Base-by-base conservation (phyloP, 1,140 invertebrate species). In the Mercenaria mercenaria region DNA sequence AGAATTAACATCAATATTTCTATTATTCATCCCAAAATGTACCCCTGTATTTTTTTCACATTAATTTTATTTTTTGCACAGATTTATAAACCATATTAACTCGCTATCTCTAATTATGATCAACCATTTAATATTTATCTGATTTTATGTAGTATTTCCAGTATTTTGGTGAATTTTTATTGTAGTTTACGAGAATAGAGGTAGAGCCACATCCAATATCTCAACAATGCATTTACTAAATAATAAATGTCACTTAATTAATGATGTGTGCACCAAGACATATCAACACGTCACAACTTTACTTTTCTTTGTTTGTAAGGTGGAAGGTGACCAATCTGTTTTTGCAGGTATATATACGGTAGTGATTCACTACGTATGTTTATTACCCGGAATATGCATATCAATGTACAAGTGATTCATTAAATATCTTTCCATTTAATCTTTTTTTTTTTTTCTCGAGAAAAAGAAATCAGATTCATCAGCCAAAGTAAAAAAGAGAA, bases 41-140 rank as follows among this genome's bases (percentile, higher is more conserved):
- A 72, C 67, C 67, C 67, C 67, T 23, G 1, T 79, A 37, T 50
- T 76, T 76, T 41, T 76, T 76, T 3, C 20, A 76, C 41, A 76
- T 50, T n/a, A 79, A 52, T 56, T 77, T n/a, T n/a, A 79, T 59
- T 34, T 79, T 47, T 77, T 77, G n/a, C 20, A 56, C 10, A 52
- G 76, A 56, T 79, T 79, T 52, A 79, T 79, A 79, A 79, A 79
- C 76, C 76, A 52, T 79, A 56, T 23, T 37, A 15, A 79, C 8
- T 79, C 47, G 4, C 43, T 79, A 79, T 79, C 76, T 52, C 72
- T 86, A 86, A 86, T 74, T 86, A 86, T 86, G 13, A 74, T 86
- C 83, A 86, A 26, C 67, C 83, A 86, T 86, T 86, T 56, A 32
- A 29, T 26, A 41, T 59, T 72, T 86, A 86, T 86, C 83, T 74